Conservation (phyloP, 2,797 vertebrate species). For the Chelon auratus region DNA sequence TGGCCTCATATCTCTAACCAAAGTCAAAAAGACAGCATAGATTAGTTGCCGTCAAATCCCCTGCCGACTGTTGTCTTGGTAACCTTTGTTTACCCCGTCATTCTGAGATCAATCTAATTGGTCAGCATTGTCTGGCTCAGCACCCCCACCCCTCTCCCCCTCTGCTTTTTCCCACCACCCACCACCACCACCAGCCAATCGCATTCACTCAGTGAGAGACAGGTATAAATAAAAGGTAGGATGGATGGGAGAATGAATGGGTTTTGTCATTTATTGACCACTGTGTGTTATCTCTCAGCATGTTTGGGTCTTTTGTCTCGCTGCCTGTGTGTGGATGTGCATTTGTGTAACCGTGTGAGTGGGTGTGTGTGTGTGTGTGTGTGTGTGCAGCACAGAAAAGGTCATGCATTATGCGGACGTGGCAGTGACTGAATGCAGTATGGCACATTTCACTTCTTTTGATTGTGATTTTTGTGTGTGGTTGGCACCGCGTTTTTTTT, state of each 20-base stretch:
- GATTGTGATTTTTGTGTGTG: background rate
- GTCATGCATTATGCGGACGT: conserved; percentile 55
- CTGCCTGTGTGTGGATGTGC: background rate
- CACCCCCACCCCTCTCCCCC: background rate
- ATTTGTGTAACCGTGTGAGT: background rate
- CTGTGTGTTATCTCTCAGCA: conserved; percentile 62
- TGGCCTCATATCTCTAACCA: conserved; percentile 33
- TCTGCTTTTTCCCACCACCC: background rate
- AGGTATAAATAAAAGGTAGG: conserved; percentile 67
- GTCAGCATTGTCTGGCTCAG: conserved; percentile 24
- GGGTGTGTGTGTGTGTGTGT: background rate
- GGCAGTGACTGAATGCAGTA: conserved; percentile 6
- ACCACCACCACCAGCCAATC: conserved; percentile 65
- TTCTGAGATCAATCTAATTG: conserved; percentile 75
- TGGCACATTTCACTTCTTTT: conserved; percentile 8
- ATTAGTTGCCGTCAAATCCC: conserved; percentile 43
- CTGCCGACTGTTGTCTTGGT: conserved; percentile 64
- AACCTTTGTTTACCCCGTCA: conserved; percentile 72
- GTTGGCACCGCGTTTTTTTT: too few relatives aligned
- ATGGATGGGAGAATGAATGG: conserved; percentile 67
- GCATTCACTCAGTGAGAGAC: conserved; percentile 40
- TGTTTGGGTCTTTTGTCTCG: conserved; percentile 44
- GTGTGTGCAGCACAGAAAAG: conserved; percentile 45
- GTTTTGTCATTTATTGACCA: conserved; percentile 75
- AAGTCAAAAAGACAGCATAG: conserved; percentile 49